Percentiles rank a stretch among this genome's conserved stretches.
Evolutionary conservation across 2,797 vertebrate species (phyloP).

Genomic region (Buphagus erythrorhynchus): DNA sequence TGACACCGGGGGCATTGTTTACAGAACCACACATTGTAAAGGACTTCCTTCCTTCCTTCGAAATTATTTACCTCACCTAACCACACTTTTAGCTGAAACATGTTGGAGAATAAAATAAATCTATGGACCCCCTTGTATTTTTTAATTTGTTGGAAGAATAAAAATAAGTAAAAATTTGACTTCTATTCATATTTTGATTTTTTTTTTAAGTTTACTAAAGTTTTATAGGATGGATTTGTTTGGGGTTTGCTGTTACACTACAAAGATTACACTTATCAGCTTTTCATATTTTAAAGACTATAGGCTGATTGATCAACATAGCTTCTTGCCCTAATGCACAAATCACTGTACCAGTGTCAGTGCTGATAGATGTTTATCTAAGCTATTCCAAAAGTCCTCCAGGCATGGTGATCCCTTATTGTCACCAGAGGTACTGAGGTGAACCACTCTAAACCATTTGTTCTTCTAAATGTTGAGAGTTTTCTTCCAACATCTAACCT

Average conservation of each 20-base stretch:
- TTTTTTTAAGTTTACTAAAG: background rate
- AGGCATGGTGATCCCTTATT: background rate
- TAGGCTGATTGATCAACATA: background rate
- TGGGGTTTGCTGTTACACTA: background rate
- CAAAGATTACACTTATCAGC: background rate
- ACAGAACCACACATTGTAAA: background rate
- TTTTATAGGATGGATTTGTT: background rate
- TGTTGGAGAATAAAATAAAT: background rate
- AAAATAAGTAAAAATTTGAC: background rate
- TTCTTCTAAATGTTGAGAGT: background rate
- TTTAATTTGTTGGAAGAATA: background rate
- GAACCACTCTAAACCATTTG: background rate
- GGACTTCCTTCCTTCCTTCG: background rate
- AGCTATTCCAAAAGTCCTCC: background rate
- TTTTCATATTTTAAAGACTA: background rate
- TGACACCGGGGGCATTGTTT: background rate
- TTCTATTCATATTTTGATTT: background rate
- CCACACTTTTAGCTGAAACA: accelerated
- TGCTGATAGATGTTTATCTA: background rate
- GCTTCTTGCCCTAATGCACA: background rate
- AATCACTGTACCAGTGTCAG: background rate
- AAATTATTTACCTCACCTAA: background rate
- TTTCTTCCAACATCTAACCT: background rate
- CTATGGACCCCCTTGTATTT: background rate
- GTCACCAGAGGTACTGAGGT: background rate